phyloP scores from a whole-genome alignment of 2,888 invertebrate genomes.

The Cataglyphis livida region DNA sequence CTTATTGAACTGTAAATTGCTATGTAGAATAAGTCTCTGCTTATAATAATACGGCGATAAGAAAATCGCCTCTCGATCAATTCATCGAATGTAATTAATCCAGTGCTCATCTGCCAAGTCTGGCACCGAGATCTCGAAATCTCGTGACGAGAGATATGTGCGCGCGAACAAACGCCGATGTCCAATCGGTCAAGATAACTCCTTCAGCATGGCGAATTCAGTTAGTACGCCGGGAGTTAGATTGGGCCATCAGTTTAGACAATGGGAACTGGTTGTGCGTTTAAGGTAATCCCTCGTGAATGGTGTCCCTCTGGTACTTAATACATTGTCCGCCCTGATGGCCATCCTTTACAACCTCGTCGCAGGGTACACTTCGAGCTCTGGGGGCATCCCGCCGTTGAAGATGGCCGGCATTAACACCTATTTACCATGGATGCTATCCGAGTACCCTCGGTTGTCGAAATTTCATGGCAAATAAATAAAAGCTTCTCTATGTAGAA shows the following conservation, averaged over 20 bases:
- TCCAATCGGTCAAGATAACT: constrained; percentile 77
- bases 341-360: constrained; percentile 82
- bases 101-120: constrained; percentile 17
- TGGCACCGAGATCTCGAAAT: constrained; percentile 34
- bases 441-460: constrained; percentile 55
- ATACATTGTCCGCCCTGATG: constrained; percentile 83
- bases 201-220: constrained; percentile 69
- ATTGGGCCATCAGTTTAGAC: constrained; percentile 84
- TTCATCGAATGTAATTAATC: constrained; percentile 46
- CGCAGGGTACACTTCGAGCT: constrained; percentile 73
- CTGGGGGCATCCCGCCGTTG: constrained; percentile 57
- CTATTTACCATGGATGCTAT: constrained; percentile 78
- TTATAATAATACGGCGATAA: constrained; percentile 27
- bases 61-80: constrained; percentile 42
- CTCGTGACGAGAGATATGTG: constrained; percentile 45
- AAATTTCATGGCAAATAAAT: constrained; percentile 27
- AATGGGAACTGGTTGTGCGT: constrained; percentile 83
- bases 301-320: constrained; percentile 83
- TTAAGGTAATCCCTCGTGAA: constrained; percentile 85
- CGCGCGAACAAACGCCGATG: constrained; percentile 48
- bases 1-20: constrained; percentile 26
- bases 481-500: constrained; percentile 9
- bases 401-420: constrained; percentile 83
- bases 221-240: constrained; percentile 75
- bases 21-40: not conserved